These are phyloP conservation scores for Drosophila mulleri DNA, from an alignment of 2,888 invertebrate genomes.

Conservation along the genomic window DNA sequence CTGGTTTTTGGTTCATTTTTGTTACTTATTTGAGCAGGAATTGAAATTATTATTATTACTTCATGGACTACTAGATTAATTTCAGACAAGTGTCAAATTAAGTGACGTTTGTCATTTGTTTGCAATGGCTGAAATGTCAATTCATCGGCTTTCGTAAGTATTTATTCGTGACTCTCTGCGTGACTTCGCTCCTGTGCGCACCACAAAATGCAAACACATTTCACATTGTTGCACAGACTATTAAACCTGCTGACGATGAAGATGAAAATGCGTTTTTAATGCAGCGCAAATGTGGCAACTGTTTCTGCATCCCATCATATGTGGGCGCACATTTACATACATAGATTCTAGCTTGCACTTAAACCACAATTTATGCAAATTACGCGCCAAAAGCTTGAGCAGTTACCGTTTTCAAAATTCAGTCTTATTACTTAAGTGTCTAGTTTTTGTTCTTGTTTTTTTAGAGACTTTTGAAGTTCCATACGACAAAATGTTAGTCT, in stretches of 20 bases:
- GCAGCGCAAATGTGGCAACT: conserved; percentile 73
- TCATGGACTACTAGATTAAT: background rate
- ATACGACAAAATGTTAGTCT: conserved; percentile 9
- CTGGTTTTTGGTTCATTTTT: background rate
- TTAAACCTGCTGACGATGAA: conserved; percentile 54
- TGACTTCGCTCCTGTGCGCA: conserved; percentile 36
- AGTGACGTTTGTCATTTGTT: background rate
- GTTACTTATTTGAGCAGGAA: background rate
- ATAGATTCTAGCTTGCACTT: conserved; percentile 34
- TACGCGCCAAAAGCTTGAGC: conserved; percentile 12
- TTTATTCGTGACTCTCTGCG: background rate
- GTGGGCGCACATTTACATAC: conserved; percentile 27
- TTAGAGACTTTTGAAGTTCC: conserved; percentile 3
- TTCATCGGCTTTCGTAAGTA: too few relatives aligned
- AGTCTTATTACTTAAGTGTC: conserved; percentile 21
- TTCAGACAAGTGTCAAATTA: background rate
- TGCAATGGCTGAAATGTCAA: background rate
- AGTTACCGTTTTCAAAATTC: background rate
- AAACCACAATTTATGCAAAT: conserved; percentile 45
- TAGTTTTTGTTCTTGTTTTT: background rate
- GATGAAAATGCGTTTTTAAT: conserved; percentile 75
- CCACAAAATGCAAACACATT: conserved; percentile 10
- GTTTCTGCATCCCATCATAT: conserved; percentile 41
- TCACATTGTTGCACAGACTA: conserved; percentile 72
- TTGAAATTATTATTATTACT: too few relatives aligned